phyloP scores from a whole-genome alignment of 2,888 invertebrate genomes.

The Protula sp. region DNA sequence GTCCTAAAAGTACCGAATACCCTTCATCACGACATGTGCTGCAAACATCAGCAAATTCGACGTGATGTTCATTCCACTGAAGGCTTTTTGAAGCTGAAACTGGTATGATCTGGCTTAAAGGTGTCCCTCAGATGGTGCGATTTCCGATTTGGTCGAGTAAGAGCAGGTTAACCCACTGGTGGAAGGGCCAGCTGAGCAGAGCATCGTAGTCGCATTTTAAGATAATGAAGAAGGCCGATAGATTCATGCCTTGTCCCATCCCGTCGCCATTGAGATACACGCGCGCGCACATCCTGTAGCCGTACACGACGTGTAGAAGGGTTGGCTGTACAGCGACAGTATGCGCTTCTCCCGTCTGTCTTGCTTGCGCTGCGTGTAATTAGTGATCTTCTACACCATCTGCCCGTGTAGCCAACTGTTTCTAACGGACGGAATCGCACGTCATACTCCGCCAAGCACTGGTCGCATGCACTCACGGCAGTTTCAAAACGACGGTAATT shows the following conservation, averaged over 20 bases:
- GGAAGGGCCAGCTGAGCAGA: no score
- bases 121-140: conserved; percentile 49
- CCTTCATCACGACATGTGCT: no score
- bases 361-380: conserved; percentile 35
- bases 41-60: conserved; percentile 49
- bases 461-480: no score
- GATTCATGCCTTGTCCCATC: no score
- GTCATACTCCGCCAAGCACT: no score
- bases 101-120: conserved; percentile 48
- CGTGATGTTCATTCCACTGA: conserved; percentile 51
- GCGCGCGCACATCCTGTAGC: no score
- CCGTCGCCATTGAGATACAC: no score
- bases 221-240: no score
- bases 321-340: conserved; percentile 44
- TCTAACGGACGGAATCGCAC: no score
- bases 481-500: no score
- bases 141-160: conserved; percentile 43
- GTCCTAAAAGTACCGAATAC: no score
- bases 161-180: conserved; percentile 40
- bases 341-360: conserved; percentile 38
- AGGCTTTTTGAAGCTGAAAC: conserved; percentile 47
- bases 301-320: conserved; percentile 48
- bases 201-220: no score
- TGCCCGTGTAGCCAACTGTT: conserved; percentile 42
- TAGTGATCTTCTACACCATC: conserved; percentile 45